Conservation (phyloP, 2,113 vertebrate genomes). For the Dolichotis patagonum region DNA sequence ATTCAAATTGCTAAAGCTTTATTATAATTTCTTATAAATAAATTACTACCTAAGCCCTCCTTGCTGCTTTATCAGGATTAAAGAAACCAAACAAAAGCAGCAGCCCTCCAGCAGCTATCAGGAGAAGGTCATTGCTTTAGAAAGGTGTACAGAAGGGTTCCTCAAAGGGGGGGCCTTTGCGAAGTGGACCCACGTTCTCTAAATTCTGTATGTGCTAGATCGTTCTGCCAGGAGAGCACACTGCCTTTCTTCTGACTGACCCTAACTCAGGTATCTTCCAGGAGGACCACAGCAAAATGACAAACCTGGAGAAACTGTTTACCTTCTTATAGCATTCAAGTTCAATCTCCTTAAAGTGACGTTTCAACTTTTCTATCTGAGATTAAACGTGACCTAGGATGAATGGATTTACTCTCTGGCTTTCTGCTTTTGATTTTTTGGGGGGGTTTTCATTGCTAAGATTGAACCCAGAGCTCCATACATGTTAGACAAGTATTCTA, state of each 20-base stretch:
- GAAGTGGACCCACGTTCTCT: neutral
- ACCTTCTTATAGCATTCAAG: neutral
- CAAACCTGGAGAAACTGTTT: neutral
- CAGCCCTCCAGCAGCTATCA: slow-evolving; percentile 74
- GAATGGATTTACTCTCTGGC: neutral
- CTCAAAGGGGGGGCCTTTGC: neutral
- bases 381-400: fast-evolving
- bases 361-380: too few species aligned
- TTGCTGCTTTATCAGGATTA: slow-evolving; percentile 77
- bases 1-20: slow-evolving; percentile 80
- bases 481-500: neutral
- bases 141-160: neutral
- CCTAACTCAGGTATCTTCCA: neutral
- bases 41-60: slow-evolving; percentile 79
- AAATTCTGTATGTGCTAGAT: neutral
- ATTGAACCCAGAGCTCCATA: neutral
- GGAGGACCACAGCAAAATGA: neutral
- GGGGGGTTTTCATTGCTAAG: too few species aligned
- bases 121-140: slow-evolving; percentile 82
- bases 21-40: slow-evolving; percentile 86
- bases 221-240: neutral
- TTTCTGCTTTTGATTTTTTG: neutral
- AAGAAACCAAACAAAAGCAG: slow-evolving; percentile 81
- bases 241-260: neutral
- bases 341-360: neutral